A percentile compares a stretch with the other conserved stretches of the same genome.
Conservation (phyloP, 53 echinoderm and acorn worm genomes). For the Stichopus horrens region DNA sequence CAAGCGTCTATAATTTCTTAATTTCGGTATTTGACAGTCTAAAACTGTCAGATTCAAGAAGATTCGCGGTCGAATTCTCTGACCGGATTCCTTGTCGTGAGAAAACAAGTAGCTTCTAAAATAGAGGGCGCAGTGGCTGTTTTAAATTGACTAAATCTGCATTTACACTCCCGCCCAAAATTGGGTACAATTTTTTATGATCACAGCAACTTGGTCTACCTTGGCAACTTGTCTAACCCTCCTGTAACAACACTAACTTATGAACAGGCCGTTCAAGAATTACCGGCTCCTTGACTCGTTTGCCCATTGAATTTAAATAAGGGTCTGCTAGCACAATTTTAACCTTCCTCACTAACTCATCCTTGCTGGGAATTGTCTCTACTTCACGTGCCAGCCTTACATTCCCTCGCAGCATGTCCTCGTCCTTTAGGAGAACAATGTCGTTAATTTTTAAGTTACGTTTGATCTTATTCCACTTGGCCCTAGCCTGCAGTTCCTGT, state of each 20-base stretch:
- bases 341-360: conserved; percentile 14
- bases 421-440: conserved; percentile 5
- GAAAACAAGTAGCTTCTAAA: too few species aligned
- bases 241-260: conserved; percentile 10
- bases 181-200: too few species aligned
- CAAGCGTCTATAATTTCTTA: too few species aligned
- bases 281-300: conserved; percentile 1
- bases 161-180: too few species aligned
- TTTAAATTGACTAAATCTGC: too few species aligned
- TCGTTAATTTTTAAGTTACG: conserved; percentile 8
- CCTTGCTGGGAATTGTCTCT: neutral
- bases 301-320: conserved; percentile 19
- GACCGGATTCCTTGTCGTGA: too few species aligned
- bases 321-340: conserved; percentile 11
- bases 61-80: too few species aligned
- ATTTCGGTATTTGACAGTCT: too few species aligned
- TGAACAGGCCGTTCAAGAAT: conserved; percentile 25
- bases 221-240: too few species aligned
- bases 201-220: too few species aligned
- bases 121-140: too few species aligned
- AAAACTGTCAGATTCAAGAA: too few species aligned
- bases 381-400: conserved; percentile 11
- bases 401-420: neutral
- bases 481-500: neutral
- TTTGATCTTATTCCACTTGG: neutral